Percentiles rank a stretch among this genome's conserved stretches.
phyloP scores from a whole-genome alignment of 2,888 invertebrate genomes.

The Aphelenchoides bicaudatus region DNA sequence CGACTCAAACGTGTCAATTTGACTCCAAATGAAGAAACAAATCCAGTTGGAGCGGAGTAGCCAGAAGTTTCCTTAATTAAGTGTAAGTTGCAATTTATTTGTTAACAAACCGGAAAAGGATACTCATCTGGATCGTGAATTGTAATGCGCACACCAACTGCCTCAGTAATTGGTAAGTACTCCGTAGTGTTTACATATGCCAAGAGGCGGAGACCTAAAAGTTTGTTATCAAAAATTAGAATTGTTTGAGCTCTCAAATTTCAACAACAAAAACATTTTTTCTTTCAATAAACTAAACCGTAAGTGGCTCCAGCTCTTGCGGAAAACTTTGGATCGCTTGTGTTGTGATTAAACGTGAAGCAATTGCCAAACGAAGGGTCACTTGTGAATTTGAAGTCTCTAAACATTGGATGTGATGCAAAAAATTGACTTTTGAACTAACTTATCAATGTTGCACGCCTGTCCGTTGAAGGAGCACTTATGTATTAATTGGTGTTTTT shows the following conservation, averaged over 20 bases:
- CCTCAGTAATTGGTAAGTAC: conserved; percentile 55
- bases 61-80: no score
- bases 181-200: conserved; percentile 53
- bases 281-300: no score
- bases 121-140: conserved; percentile 53
- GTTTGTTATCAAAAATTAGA: no score
- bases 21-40: conserved; percentile 56
- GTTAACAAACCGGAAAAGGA: conserved; percentile 52
- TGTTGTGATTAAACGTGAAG: conserved; percentile 54
- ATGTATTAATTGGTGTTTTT: conserved; percentile 51
- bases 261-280: no score
- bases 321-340: conserved; percentile 43
- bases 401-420: no score
- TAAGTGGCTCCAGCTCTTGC: conserved; percentile 52
- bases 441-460: conserved; percentile 55
- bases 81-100: no score
- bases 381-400: conserved; percentile 50
- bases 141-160: conserved; percentile 51
- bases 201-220: conserved; percentile 46
- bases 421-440: no score
- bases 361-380: conserved; percentile 59
- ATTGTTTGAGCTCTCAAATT: no score
- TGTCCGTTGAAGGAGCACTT: conserved; percentile 57
- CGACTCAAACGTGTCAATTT: conserved; percentile 48
- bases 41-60: conserved; percentile 56